phyloP scores from a whole-genome alignment of 2,113 vertebrate species.

The Antennarius striatus region DNA sequence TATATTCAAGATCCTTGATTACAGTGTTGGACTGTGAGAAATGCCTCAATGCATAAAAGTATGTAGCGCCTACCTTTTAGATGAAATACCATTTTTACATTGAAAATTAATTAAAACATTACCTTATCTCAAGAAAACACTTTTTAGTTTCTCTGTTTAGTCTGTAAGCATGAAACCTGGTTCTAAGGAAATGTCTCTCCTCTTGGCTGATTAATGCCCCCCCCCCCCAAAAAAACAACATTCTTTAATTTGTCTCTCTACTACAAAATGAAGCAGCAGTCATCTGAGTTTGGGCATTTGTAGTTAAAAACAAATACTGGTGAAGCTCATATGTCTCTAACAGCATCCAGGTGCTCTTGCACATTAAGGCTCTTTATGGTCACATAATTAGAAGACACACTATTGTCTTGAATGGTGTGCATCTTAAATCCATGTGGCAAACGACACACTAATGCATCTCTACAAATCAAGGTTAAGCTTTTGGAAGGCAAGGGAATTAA shows the following conservation, averaged over 20 bases:
- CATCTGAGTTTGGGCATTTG: constrained; percentile 24
- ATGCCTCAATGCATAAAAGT: no score
- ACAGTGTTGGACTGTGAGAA: no score
- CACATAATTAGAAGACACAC: constrained; percentile 51
- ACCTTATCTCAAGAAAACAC: no score
- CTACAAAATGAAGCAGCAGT: constrained; percentile 25
- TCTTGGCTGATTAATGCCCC: background rate
- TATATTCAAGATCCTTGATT: no score
- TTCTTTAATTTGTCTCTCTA: background rate
- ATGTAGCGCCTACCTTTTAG: no score
- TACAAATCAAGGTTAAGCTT: constrained; percentile 42
- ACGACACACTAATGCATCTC: constrained; percentile 39
- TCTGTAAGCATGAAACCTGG: background rate
- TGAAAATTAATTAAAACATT: no score
- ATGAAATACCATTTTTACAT: no score
- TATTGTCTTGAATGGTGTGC: constrained; percentile 50
- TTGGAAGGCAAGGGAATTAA: constrained; percentile 6
- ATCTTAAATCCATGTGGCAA: constrained; percentile 65
- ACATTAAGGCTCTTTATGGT: constrained; percentile 56
- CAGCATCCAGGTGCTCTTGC: constrained; percentile 60
- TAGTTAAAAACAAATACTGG: constrained; percentile 51
- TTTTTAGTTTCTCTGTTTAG: no score
- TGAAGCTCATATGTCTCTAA: constrained; percentile 52
- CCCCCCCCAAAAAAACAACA: no score
- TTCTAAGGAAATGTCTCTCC: background rate